These are phyloP conservation scores for Chlorospingus semifuscus DNA, from an alignment of 2,797 vertebrate species.

Conservation along the genomic window DNA sequence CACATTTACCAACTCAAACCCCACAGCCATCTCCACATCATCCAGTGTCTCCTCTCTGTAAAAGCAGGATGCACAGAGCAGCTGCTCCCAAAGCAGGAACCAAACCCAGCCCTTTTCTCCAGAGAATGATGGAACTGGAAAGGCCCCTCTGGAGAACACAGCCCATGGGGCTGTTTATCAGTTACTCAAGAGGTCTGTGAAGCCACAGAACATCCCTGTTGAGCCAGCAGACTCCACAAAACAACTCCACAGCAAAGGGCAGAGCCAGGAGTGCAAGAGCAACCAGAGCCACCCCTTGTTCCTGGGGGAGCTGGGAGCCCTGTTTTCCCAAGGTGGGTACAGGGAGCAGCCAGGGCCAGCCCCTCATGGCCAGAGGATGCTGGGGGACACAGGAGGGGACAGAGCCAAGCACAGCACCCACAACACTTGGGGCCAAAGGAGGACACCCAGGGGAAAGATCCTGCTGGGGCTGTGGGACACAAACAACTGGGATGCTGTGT, in stretches of 20 bases:
- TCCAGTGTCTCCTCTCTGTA: not conserved
- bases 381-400: accelerated
- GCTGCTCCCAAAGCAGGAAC: not conserved
- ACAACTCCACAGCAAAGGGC: not conserved
- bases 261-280: not conserved
- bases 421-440: accelerated
- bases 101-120: not conserved
- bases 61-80: accelerated
- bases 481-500: accelerated
- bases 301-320: not conserved
- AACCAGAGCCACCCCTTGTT: not conserved
- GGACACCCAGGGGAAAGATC: not conserved
- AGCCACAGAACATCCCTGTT: accelerated
- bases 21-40: accelerated
- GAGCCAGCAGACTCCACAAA: accelerated
- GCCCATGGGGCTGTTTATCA: not conserved
- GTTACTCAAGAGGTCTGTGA: not conserved
- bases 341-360: not conserved
- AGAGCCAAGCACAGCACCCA: accelerated
- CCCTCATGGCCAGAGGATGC: accelerated
- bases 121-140: not conserved
- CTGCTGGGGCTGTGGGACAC: not conserved
- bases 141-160: not conserved
- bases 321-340: accelerated
- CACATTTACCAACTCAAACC: not conserved